These are phyloP conservation scores for Drosophila lowei DNA, from an alignment of 1,140 invertebrate species.

Conservation along the genomic window DNA sequence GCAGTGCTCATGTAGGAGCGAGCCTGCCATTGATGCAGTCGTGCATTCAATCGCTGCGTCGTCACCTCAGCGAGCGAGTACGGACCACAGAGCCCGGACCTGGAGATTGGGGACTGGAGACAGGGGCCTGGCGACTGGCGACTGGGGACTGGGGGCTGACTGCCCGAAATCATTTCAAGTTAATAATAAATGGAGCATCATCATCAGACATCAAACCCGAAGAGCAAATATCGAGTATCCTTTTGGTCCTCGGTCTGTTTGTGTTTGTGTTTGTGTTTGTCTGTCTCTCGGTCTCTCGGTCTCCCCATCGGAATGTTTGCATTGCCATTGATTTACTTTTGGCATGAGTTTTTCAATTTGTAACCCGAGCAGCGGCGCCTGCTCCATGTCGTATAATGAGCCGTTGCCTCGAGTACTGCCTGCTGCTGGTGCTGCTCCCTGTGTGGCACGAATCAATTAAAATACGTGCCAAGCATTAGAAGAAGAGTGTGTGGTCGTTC, in stretches of 20 bases:
- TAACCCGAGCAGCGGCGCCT: conserved; percentile 11
- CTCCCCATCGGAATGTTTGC: conserved; percentile 57
- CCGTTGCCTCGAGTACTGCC: conserved; percentile 28
- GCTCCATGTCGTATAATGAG: conserved; percentile 66
- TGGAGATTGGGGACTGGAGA: not conserved
- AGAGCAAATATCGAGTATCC: conserved; percentile 70
- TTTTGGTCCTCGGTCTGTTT: conserved; percentile 57
- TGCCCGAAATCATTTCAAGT: conserved; percentile 82
- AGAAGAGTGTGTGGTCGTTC: conserved; percentile 20
- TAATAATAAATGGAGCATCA: conserved; percentile 83
- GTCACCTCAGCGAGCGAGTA: conserved; percentile 60
- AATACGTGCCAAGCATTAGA: conserved; percentile 76
- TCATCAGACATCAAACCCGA: conserved; percentile 79
- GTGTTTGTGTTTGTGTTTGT: conserved; percentile 30
- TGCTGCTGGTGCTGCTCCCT: conserved; percentile 41
- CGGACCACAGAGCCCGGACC: conserved; percentile 1
- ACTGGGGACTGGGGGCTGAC: conserved; percentile 34
- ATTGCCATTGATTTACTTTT: conserved; percentile 71
- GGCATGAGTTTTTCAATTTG: conserved; percentile 51
- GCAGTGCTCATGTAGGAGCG: conserved; percentile 3
- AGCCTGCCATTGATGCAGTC: conserved; percentile 75
- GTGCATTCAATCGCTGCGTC: conserved; percentile 83
- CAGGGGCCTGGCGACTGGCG: not conserved
- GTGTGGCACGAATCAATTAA: conserved; percentile 77
- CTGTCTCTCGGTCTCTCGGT: conserved; percentile 25